These are phyloP conservation scores for Gymnoscopelus microlampas DNA, from an alignment of 2,797 vertebrate genomes.

Conservation along the genomic window DNA sequence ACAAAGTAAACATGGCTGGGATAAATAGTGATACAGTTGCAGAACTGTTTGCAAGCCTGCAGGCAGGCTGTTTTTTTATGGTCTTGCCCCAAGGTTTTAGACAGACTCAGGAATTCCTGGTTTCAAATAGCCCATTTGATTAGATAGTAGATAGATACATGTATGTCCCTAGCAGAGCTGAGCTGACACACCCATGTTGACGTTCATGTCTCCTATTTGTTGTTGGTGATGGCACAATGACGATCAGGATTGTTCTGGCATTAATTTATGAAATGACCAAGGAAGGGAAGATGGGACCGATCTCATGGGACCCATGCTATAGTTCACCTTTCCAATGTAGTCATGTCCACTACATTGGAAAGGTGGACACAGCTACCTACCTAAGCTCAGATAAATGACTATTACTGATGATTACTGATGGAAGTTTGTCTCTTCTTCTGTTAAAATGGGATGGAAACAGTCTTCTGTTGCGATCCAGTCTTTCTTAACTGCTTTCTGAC, in stretches of 20 bases:
- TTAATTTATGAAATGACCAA: not conserved
- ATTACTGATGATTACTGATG: not conserved
- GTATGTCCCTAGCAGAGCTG: slow-evolving; percentile 37
- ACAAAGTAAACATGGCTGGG: not conserved
- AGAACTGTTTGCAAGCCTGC: not conserved
- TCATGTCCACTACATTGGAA: no score
- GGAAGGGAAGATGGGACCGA: not conserved
- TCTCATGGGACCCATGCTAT: not conserved
- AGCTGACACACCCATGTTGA: slow-evolving; percentile 66
- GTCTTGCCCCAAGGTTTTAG: slow-evolving; percentile 11
- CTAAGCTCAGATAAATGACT: not conserved
- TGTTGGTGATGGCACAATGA: not conserved
- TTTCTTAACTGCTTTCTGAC: not conserved
- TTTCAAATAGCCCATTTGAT: slow-evolving; percentile 33
- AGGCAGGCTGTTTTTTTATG: not conserved
- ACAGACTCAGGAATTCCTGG: not conserved
- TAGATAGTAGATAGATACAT: slow-evolving; percentile 32
- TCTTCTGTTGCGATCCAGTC: not conserved
- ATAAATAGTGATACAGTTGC: not conserved
- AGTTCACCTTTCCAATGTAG: not conserved
- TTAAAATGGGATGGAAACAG: not conserved
- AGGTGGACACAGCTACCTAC: no score
- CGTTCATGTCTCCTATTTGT: slow-evolving; percentile 21
- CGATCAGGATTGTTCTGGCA: not conserved
- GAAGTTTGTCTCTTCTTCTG: not conserved